A percentile compares a stretch with the other conserved stretches of the same genome.
These are phyloP conservation scores for Epinephelus cyanopodus DNA, from an alignment of 2,113 vertebrate species.

Conservation along the genomic window DNA sequence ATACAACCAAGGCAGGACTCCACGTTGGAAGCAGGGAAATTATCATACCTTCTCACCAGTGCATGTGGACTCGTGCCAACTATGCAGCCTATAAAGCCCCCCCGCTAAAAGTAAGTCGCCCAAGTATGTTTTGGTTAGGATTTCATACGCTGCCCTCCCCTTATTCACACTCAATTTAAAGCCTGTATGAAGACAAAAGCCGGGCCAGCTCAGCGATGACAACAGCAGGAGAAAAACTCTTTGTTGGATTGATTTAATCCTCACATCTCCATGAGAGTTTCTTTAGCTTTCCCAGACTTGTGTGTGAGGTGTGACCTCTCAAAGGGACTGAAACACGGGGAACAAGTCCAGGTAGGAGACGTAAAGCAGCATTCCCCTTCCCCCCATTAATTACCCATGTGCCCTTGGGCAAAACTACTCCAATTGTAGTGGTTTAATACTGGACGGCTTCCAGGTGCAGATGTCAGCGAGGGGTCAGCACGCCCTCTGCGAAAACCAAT, in stretches of 20 bases:
- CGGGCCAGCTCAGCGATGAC: background rate
- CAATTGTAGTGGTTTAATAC: slow-evolving; percentile 26
- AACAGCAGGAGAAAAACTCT: slow-evolving; percentile 30
- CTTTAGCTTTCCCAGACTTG: slow-evolving; percentile 27
- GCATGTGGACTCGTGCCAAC: slow-evolving; percentile 74
- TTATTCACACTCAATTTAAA: slow-evolving; percentile 71
- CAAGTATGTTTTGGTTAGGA: slow-evolving; percentile 80
- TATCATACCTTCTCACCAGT: slow-evolving; percentile 72
- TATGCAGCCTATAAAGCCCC: slow-evolving; percentile 70
- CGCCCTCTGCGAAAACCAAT: slow-evolving; percentile 14
- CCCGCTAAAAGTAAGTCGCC: slow-evolving; percentile 72
- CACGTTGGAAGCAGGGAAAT: slow-evolving; percentile 48
- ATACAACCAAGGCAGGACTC: slow-evolving; percentile 18
- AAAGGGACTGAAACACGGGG: background rate
- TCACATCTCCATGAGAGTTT: slow-evolving; percentile 8
- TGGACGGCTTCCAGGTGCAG: slow-evolving; percentile 49
- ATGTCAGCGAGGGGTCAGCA: slow-evolving; percentile 34
- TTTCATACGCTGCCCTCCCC: slow-evolving; percentile 62
- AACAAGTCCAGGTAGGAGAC: slow-evolving; percentile 30
- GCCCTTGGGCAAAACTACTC: slow-evolving; percentile 38
- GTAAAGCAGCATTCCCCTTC: background rate
- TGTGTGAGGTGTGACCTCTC: slow-evolving; percentile 13
- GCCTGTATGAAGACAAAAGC: slow-evolving; percentile 59
- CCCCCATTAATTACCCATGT: slow-evolving; percentile 19
- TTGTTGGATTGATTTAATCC: slow-evolving; percentile 51